Evolutionary conservation across 2,888 invertebrate species (phyloP), one percentile per base, ranked within the genome.

Genomic region (Crocallis elinguaria): DNA sequence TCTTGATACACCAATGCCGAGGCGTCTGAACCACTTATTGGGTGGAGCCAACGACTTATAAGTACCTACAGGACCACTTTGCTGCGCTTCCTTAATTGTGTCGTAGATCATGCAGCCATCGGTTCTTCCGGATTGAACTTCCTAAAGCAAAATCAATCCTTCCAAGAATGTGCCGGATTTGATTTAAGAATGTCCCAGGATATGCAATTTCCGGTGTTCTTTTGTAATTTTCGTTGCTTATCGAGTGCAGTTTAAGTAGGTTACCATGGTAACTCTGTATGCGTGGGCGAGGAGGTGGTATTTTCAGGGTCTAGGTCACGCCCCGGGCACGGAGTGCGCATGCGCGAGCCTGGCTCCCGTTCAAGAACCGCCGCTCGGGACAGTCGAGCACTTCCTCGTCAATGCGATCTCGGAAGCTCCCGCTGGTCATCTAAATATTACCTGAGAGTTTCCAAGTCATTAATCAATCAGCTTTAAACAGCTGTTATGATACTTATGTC

Each of bases 241-340:
- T 72, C 38, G 14, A 57, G 61, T 71, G 69, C 62, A 80, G 67
- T 73, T 75, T 63, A 54, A 56, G 56, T 42, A 39, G 50, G 88
- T 88, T 71, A 64, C 86, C 75, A 88, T 88, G 77, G 83, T 19
- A 72, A 89, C 85, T 50, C 49, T 72, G 69, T 73, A 57, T 67
- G 85, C 75, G 87, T 88, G 80, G 90, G 91, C 79, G 78, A 81
- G 77, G 79, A 85, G 88, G 86, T 84, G 87, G 68, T 63, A 67
- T 76, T 85, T 87, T 88, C 92, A 92, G 87, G 92, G 92, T 92
- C 92, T 92, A 92, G 92, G 92, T 92, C 87, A 92, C 92, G 92
- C 92, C 92, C 90, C 76, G 73, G 76, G 39, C 63, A 45, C 49
- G 19, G 51, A 21, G 8, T 17, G 76, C 91, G 92, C 92, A 77